Evolutionary conservation across 2,888 invertebrate species (phyloP).

Genomic region (Andrena hattorfiana): DNA sequence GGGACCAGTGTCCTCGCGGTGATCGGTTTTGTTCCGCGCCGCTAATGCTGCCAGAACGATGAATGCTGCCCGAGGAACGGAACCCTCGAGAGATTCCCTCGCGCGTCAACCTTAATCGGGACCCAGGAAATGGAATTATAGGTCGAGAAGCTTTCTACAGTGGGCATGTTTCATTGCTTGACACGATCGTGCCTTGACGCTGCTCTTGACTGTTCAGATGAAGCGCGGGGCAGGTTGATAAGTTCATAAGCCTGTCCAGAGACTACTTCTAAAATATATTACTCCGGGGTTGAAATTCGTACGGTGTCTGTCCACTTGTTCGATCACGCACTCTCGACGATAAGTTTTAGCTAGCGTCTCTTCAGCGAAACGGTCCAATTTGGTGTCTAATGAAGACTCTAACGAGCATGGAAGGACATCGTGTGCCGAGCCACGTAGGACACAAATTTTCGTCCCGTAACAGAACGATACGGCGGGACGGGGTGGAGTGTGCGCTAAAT

Average conservation of each 20-base stretch:
- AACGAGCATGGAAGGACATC: slow-evolving; percentile 2
- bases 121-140: slow-evolving; percentile 13
- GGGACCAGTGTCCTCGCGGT: slow-evolving; percentile 18
- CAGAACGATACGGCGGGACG: slow-evolving; percentile 51
- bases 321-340: no score
- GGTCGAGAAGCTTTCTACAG: neutral
- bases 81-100: neutral
- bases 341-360: neutral
- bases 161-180: neutral
- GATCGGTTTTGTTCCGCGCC: slow-evolving; percentile 31
- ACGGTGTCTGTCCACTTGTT: no score
- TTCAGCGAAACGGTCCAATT: neutral
- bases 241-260: no score
- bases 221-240: neutral
- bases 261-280: no score
- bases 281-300: no score
- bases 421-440: slow-evolving; percentile 49
- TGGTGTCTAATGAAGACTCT: neutral
- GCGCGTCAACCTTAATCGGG: slow-evolving; percentile 25
- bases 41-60: slow-evolving; percentile 26
- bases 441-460: slow-evolving; percentile 71
- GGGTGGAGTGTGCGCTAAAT: slow-evolving; percentile 75
- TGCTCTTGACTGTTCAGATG: neutral
- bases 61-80: neutral
- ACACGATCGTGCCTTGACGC: neutral